Percentiles rank a stretch among this genome's conserved stretches.
These are phyloP conservation scores for Zosterops pallidus DNA, from an alignment of 2,113 vertebrate species.

Conservation along the genomic window DNA sequence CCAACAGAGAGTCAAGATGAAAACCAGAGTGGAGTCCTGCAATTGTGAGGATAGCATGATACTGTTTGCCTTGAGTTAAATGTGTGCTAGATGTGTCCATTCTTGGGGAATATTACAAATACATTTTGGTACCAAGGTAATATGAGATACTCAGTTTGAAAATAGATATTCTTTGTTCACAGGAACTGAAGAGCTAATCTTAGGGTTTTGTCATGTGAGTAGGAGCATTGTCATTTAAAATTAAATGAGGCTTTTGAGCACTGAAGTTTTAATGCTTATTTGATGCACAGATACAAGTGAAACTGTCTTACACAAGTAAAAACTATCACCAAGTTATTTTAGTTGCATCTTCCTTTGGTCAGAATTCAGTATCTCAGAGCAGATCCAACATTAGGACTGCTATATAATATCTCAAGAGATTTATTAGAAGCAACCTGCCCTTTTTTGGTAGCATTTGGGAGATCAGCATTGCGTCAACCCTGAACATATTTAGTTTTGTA, in stretches of 20 bases:
- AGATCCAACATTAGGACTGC: not conserved
- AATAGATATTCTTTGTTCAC: not conserved
- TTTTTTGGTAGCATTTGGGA: slow-evolving; percentile 42
- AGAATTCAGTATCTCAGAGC: not conserved
- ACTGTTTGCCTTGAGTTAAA: slow-evolving; percentile 5
- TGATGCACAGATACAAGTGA: not conserved
- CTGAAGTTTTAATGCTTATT: slow-evolving; percentile 22
- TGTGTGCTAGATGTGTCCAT: not conserved
- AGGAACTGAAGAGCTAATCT: slow-evolving; percentile 1
- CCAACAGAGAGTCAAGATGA: not conserved
- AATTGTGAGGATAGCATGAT: not conserved
- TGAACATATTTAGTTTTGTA: slow-evolving; percentile 10
- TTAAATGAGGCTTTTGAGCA: slow-evolving; percentile 35
- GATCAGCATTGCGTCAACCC: not conserved
- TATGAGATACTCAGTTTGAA: slow-evolving; percentile 17
- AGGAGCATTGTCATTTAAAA: slow-evolving; percentile 44
- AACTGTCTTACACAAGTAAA: not conserved
- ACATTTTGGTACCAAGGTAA: not conserved
- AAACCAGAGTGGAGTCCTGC: not conserved
- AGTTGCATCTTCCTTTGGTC: not conserved
- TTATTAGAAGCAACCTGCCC: slow-evolving; percentile 23
- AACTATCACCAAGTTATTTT: slow-evolving; percentile 20
- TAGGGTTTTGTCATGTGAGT: slow-evolving; percentile 30
- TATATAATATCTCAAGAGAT: not conserved
- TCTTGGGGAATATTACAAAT: slow-evolving; percentile 7